phyloP scores from a whole-genome alignment of 2,113 vertebrate species.

The Glareola pratincola region DNA sequence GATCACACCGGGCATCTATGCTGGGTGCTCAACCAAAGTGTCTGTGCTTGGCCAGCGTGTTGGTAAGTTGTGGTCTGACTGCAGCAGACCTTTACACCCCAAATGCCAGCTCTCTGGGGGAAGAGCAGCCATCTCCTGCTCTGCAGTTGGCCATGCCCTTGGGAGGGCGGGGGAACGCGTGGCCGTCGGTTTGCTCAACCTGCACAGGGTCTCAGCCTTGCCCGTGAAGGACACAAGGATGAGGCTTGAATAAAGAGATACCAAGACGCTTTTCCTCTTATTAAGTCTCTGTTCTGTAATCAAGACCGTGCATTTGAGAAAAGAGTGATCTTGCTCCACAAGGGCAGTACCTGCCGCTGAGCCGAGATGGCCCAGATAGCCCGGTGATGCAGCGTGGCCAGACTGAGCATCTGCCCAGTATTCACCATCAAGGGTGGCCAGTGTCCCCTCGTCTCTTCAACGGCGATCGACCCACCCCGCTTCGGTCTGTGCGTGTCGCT shows the following conservation, averaged over 20 bases:
- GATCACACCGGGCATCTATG: not conserved
- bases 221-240: not conserved
- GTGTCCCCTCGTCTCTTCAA: not conserved
- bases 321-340: not conserved
- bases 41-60: fast-evolving
- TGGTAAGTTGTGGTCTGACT: not conserved
- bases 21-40: not conserved
- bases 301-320: not conserved
- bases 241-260: constrained; percentile 50
- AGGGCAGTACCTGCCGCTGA: not conserved
- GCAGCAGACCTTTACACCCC: not conserved
- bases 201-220: not conserved
- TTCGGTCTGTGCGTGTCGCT: fast-evolving
- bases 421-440: not conserved
- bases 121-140: not conserved
- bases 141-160: not conserved
- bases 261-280: not conserved
- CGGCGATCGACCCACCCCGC: fast-evolving
- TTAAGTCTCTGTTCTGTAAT: not conserved
- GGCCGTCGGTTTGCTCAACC: not conserved
- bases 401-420: not conserved
- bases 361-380: not conserved
- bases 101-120: not conserved
- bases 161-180: not conserved
- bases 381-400: fast-evolving